A percentile compares a stretch with the other conserved stretches of the same genome.
Conservation (phyloP, 2,888 invertebrate genomes). For the Agrotis puta region DNA sequence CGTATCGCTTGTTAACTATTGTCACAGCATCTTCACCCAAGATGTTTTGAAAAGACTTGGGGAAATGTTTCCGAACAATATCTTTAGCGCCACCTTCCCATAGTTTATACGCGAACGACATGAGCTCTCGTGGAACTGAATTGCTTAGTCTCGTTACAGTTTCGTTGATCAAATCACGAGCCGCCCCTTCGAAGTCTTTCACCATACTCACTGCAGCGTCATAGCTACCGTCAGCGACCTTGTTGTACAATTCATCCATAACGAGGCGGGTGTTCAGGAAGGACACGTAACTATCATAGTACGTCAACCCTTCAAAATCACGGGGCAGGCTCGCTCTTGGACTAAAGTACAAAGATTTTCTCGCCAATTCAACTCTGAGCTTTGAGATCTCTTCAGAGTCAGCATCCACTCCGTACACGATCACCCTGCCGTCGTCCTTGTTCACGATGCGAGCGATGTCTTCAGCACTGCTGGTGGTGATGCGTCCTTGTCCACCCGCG, state of each 20-base stretch:
- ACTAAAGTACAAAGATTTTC: slow-evolving; percentile 54
- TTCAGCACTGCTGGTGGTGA: slow-evolving; percentile 67
- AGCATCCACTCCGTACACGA: slow-evolving; percentile 64
- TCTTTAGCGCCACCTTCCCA: slow-evolving; percentile 59
- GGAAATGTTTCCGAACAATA: slow-evolving; percentile 66
- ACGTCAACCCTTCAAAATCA: slow-evolving; percentile 59
- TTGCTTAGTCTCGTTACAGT: slow-evolving; percentile 55
- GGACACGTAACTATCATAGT: slow-evolving; percentile 62
- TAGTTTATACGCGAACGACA: slow-evolving; percentile 67
- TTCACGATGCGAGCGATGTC: slow-evolving; percentile 73
- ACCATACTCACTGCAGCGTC: slow-evolving; percentile 63
- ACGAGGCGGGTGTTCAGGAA: slow-evolving; percentile 59
- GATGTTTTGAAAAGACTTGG: slow-evolving; percentile 61
- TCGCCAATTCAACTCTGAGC: slow-evolving; percentile 58
- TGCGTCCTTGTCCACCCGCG: slow-evolving; percentile 63
- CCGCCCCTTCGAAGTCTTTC: slow-evolving; percentile 43
- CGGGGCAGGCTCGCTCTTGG: slow-evolving; percentile 55
- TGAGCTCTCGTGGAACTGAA: slow-evolving; percentile 50
- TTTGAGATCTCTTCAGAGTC: slow-evolving; percentile 58
- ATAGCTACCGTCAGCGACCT: slow-evolving; percentile 54
- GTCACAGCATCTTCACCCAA: slow-evolving; percentile 60
- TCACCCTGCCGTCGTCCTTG: slow-evolving; percentile 63
- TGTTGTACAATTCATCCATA: slow-evolving; percentile 56
- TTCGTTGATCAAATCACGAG: slow-evolving; percentile 37
- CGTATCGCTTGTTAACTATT: slow-evolving; percentile 62